phyloP scores from a whole-genome alignment of 2,797 vertebrate genomes.

The Karalla daura region DNA sequence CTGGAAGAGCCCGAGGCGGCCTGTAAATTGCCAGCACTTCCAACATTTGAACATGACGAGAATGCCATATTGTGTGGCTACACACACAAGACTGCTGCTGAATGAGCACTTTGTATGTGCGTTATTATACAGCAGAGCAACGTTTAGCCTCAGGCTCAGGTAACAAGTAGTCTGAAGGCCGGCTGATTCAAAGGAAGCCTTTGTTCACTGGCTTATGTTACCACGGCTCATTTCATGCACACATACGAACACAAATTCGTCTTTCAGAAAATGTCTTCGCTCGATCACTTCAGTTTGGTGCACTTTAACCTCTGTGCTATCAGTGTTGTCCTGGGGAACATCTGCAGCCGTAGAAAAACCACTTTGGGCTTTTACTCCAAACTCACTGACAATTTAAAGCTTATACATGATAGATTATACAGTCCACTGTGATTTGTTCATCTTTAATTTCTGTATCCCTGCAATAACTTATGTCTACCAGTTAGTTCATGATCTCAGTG shows the following conservation, averaged over 20 bases:
- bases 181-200: slow-evolving; percentile 13
- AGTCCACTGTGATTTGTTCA: too few species aligned
- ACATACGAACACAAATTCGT: not conserved
- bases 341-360: not conserved
- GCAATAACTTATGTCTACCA: too few species aligned
- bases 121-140: slow-evolving; percentile 7
- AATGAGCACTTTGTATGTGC: slow-evolving; percentile 25
- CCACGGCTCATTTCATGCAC: not conserved
- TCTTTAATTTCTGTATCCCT: too few species aligned
- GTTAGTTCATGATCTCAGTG: too few species aligned
- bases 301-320: not conserved
- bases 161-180: slow-evolving; percentile 19
- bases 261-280: not conserved
- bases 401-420: too few species aligned
- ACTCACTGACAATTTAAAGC: too few species aligned
- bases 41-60: not conserved
- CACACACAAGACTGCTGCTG: slow-evolving; percentile 18
- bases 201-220: slow-evolving; percentile 29
- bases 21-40: slow-evolving; percentile 13
- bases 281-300: not conserved
- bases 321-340: not conserved
- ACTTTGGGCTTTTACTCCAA: too few species aligned
- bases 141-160: slow-evolving; percentile 24
- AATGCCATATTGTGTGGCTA: slow-evolving; percentile 19
- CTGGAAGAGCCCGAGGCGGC: not conserved